These are phyloP conservation scores for Xiphophorus birchmanni DNA, from an alignment of 2,797 vertebrate species.

Conservation along the genomic window DNA sequence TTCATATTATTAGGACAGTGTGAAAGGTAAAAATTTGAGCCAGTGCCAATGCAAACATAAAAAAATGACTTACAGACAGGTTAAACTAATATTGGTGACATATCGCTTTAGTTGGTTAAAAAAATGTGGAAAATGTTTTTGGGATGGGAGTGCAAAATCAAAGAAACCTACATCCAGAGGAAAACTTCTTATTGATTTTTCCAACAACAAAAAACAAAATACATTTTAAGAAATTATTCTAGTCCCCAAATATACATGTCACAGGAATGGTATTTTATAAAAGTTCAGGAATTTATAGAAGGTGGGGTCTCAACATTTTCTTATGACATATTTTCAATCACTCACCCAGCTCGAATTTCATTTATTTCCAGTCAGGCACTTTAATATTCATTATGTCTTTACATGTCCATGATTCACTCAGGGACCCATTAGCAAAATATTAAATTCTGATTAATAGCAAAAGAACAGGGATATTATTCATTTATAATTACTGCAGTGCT, in stretches of 20 bases:
- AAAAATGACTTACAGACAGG: not conserved
- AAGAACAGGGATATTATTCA: not conserved
- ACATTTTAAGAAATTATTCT: not conserved
- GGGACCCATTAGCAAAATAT: not conserved
- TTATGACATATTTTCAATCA: not conserved
- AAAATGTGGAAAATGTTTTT: not conserved
- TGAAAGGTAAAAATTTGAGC: not conserved
- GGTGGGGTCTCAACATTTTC: not conserved
- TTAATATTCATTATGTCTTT: conserved; percentile 2
- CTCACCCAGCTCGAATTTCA: not conserved
- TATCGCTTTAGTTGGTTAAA: not conserved
- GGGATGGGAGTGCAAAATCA: not conserved
- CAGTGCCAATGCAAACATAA: not conserved
- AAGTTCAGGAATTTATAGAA: not conserved
- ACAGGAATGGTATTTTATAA: not conserved
- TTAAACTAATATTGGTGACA: not conserved
- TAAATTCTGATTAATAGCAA: not conserved
- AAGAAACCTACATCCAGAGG: not conserved
- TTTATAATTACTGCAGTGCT: not conserved
- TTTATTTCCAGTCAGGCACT: not conserved
- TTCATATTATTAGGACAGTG: not conserved
- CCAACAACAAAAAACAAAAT: not conserved
- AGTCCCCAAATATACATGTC: not conserved
- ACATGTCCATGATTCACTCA: not conserved
- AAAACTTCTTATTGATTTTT: not conserved